These are phyloP conservation scores for Trachelus troglodyta DNA, from an alignment of 2,888 invertebrate genomes.

Conservation along the genomic window DNA sequence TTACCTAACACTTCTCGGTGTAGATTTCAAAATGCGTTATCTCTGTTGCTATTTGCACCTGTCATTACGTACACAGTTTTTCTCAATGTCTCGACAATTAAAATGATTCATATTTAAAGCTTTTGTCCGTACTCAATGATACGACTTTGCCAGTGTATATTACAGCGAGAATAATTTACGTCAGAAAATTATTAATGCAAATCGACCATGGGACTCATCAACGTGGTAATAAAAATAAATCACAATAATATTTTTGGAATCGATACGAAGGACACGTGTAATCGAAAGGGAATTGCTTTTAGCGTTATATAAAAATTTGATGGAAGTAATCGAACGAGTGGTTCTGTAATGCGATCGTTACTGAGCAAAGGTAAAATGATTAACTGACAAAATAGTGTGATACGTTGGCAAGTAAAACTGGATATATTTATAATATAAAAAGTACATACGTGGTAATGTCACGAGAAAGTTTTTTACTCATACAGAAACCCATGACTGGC, in stretches of 20 bases:
- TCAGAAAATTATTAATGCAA: background rate
- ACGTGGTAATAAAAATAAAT: background rate
- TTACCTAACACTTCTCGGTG: background rate
- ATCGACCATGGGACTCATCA: background rate
- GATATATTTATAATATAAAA: too few species aligned
- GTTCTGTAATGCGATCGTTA: too few species aligned
- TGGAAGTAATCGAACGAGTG: too few species aligned
- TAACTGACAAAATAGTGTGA: too few species aligned
- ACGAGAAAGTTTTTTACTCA: background rate
- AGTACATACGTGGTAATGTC: background rate
- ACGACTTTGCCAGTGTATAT: background rate
- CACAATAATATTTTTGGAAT: background rate
- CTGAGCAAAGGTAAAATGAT: too few species aligned
- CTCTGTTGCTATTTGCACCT: background rate
- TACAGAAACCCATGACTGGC: background rate
- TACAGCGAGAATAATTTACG: background rate
- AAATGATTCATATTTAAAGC: background rate
- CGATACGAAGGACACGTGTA: too few species aligned
- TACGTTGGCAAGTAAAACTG: fast-evolving
- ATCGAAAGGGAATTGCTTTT: too few species aligned
- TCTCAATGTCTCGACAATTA: background rate
- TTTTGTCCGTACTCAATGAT: background rate
- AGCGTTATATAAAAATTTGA: too few species aligned
- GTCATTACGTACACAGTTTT: background rate
- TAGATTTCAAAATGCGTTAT: background rate